Evolutionary conservation across 2,888 invertebrate genomes (phyloP), one percentile per base, ranked within the genome.

Genomic region (Tachina lurida): DNA sequence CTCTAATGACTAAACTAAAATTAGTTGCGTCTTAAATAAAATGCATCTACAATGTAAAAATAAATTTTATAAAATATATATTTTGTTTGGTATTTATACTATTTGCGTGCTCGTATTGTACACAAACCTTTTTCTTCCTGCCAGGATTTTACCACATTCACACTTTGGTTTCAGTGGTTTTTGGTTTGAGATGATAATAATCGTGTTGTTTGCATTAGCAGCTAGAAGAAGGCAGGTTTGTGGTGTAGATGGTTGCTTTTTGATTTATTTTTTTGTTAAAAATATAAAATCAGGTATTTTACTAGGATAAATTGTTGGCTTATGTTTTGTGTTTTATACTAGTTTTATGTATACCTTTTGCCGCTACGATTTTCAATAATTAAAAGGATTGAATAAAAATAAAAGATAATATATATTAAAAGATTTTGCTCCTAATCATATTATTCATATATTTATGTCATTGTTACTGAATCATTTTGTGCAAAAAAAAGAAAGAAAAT

Each of bases 151-250:
- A 63, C 82, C 82, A 47, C 63, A 74, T 75, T 79, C 58, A 85
- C 85, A 85, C 77, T 58, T 82, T 82, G 74, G 82, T 75, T 60
- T 71, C 22, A 79, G 78, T 17, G 85, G 85, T 85, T 85, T 82
- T 47, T 82, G 76, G 70, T 65, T 70, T 71, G 8, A 52, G 52
- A 58, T 82, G 58, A 58, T 58, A 49, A 60, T 70, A 22, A 62
- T 70, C 19, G 17, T 70, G 41, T 13, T 80, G 58, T 58, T 70
- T 8, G 19, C 15, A 52, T 43, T 62, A 43, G 54, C 70, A 74
- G 52, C 10, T 52, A 49, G 45, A 13, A 31, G 17, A 0, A 3
- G 31, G 15, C n/a, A 13, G 4, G 54, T 45, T 15, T 15, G 43
- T 54, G 43, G 8, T 43, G 43, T 12, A 41, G 19, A 13, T 17